A percentile compares a stretch with the other conserved stretches of the same genome.
Conservation (phyloP, 2,113 vertebrate species). For the Bungarus multicinctus region DNA sequence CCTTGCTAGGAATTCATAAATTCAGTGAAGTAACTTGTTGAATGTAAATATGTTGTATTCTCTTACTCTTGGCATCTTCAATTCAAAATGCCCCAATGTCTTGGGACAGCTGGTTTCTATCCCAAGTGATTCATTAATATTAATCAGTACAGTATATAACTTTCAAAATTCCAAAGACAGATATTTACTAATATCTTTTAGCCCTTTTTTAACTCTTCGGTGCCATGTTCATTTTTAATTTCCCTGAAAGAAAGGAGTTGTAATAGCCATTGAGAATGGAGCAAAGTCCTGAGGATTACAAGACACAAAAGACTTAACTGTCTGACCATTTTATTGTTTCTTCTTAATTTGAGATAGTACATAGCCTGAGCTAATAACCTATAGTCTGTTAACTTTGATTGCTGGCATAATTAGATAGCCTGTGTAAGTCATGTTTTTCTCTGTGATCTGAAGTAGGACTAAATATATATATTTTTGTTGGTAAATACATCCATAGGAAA, state of each 20-base stretch:
- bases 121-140: constrained; percentile 26
- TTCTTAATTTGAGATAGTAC: background rate
- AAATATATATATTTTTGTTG: background rate
- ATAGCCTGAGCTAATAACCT: background rate
- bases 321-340: background rate
- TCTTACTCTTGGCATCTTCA: constrained; percentile 20
- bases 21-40: constrained; percentile 59
- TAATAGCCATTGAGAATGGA: constrained; percentile 3
- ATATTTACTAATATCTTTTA: constrained; percentile 37
- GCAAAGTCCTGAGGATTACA: background rate
- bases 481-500: background rate
- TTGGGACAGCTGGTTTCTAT: constrained; percentile 37
- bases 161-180: constrained; percentile 10
- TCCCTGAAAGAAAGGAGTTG: constrained; percentile 40
- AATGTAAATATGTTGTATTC: constrained; percentile 36
- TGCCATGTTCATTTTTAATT: constrained; percentile 31
- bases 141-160: background rate
- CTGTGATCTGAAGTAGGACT: background rate
- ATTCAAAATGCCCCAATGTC: constrained; percentile 14
- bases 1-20: constrained; percentile 33
- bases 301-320: background rate
- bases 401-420: background rate
- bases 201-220: constrained; percentile 24
- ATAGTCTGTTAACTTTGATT: background rate
- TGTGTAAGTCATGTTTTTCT: background rate